Conservation (phyloP, 2,797 vertebrate genomes). For the Arctocebus calabarensis region DNA sequence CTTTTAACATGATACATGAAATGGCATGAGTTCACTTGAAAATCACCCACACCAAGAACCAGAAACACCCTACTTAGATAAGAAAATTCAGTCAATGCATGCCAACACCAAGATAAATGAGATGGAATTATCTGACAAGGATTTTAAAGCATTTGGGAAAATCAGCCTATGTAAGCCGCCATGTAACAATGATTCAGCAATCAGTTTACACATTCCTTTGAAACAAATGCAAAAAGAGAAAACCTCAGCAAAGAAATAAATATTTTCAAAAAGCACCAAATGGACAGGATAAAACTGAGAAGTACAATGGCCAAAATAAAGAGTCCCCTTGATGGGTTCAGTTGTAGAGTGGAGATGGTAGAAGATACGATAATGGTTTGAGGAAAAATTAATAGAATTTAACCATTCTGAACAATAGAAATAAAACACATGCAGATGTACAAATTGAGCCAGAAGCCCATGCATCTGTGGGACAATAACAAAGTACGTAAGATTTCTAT, state of each 20-base stretch:
- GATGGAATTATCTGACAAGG: background rate
- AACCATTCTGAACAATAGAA: background rate
- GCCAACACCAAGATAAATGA: background rate
- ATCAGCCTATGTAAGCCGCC: background rate
- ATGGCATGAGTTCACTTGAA: background rate
- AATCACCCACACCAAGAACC: background rate
- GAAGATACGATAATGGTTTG: background rate
- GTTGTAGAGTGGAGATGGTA: background rate
- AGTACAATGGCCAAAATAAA: background rate
- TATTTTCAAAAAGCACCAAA: background rate
- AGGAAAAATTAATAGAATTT: background rate
- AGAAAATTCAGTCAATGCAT: background rate
- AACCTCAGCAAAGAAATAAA: background rate
- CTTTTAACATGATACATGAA: background rate
- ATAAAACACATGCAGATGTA: background rate
- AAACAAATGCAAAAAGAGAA: conserved; percentile 11
- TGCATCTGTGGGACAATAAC: background rate
- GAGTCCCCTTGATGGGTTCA: background rate
- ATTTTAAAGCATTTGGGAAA: background rate
- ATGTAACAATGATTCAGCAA: background rate
- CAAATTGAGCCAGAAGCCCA: background rate
- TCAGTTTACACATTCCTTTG: background rate
- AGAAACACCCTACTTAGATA: background rate
- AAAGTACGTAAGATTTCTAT: background rate
- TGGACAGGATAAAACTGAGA: background rate